Percentiles rank a stretch among this genome's conserved stretches.
These are phyloP conservation scores for Poecilia latipinna DNA, from an alignment of 2,113 vertebrate genomes.

Conservation along the genomic window DNA sequence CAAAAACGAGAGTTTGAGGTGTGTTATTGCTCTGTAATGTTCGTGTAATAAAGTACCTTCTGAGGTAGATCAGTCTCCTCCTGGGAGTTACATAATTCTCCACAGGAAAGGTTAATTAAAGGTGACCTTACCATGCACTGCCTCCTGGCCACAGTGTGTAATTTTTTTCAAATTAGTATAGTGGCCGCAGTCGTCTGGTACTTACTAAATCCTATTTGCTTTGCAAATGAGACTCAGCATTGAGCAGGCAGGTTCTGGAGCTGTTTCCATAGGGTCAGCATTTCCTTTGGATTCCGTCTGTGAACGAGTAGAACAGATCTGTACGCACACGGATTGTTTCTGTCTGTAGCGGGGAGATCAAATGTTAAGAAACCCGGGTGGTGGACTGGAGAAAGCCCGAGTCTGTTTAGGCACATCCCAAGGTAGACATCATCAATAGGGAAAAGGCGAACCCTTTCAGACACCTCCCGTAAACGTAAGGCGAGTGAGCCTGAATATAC, in stretches of 20 bases:
- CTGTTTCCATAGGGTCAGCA: slow-evolving; percentile 76
- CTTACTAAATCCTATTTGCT: slow-evolving; percentile 53
- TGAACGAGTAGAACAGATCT: slow-evolving; percentile 80
- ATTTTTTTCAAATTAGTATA: slow-evolving; percentile 6
- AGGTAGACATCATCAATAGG: slow-evolving; percentile 85
- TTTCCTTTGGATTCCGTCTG: slow-evolving; percentile 77
- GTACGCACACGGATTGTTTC: slow-evolving; percentile 75
- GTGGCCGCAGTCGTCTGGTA: background rate
- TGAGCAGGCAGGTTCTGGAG: slow-evolving; percentile 53
- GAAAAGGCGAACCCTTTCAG: slow-evolving; percentile 76
- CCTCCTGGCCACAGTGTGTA: background rate
- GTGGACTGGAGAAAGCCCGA: slow-evolving; percentile 74
- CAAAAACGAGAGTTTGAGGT: background rate
- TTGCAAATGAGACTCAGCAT: slow-evolving; percentile 66
- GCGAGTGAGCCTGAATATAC: slow-evolving; percentile 79
- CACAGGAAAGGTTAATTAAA: slow-evolving; percentile 5
- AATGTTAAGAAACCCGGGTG: slow-evolving; percentile 82
- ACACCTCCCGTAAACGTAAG: slow-evolving; percentile 63
- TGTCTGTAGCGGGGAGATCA: slow-evolving; percentile 68
- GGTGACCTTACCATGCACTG: background rate
- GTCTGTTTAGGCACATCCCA: slow-evolving; percentile 76
- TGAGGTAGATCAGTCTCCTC: slow-evolving; percentile 52
- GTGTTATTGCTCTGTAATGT: background rate
- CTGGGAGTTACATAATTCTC: slow-evolving; percentile 3
- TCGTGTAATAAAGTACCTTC: slow-evolving; percentile 11